Evolutionary conservation across 2,113 vertebrate species (phyloP), one percentile per base, ranked within the genome.

Genomic region (Meleagris gallopavo): DNA sequence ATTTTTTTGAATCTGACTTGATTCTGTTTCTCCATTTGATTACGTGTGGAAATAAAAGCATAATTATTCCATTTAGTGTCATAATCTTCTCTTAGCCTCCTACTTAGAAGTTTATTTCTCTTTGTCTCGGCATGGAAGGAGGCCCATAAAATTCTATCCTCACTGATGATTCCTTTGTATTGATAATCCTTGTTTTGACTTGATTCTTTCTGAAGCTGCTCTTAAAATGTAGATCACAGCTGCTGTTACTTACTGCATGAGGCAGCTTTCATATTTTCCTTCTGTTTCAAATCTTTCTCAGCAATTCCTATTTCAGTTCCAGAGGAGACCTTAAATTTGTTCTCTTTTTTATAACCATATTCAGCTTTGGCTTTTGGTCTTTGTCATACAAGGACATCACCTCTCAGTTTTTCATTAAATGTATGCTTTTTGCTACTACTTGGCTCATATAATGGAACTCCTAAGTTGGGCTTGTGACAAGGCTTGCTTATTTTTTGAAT

Each of bases 131-230:
- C 25, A 32, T 58, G 22, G 65, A 83, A 96, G 43, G 61, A 88
- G 79, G 36, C 32, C 54, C 55, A 62, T 79, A 79, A 88, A 96
- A 93, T 88, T 86, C 76, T 75, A 2, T 76, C 70, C 45, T 77
- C 88, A 34, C 29, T 86, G 66, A 90, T 77, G 72, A 90, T 65
- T 50, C 88, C 52, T 94, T 88, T 93, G 54, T 94, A 64, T 77
- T 70, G 78, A 83, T 96, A 90, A 94, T 94, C 88, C 72, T 73
- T 93, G 78, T 92, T 94, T 94, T 82, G 82, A 78, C 65, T 81
- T 80, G 38, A 18, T 74, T 79, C 48, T 94, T 95, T 86, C 83
- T 89, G 54, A 91, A 57, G 83, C 73, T 62, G 45, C 13, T 91
- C 36, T 93, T 88, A 89, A 91, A 93, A 90, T 88, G 71, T 91